A percentile compares a stretch with the other conserved stretches of the same genome.
These are phyloP conservation scores for Napeogenes inachia DNA, from an alignment of 2,888 invertebrate genomes.

Conservation along the genomic window DNA sequence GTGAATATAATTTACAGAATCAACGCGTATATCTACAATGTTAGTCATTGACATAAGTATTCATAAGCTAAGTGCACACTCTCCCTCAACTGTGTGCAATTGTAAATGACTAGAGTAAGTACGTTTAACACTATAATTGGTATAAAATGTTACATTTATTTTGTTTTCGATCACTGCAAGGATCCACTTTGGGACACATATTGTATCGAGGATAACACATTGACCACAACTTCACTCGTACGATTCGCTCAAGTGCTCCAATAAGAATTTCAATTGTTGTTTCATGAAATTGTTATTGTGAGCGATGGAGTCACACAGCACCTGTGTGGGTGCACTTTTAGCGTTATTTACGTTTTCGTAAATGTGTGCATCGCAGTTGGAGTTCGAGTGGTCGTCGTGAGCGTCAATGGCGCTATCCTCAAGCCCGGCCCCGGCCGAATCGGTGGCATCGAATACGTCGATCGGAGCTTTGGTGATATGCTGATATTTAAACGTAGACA, in stretches of 20 bases:
- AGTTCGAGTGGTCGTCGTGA: slow-evolving; percentile 51
- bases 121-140: slow-evolving; percentile 62
- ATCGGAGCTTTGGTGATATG: slow-evolving; percentile 75
- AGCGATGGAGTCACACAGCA: slow-evolving; percentile 71
- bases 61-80: slow-evolving; percentile 64
- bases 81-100: slow-evolving; percentile 65
- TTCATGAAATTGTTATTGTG: slow-evolving; percentile 72
- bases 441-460: slow-evolving; percentile 68
- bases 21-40: slow-evolving; percentile 50
- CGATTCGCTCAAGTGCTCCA: slow-evolving; percentile 81
- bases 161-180: slow-evolving; percentile 77
- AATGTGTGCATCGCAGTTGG: slow-evolving; percentile 45
- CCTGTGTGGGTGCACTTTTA: slow-evolving; percentile 68
- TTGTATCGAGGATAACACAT: slow-evolving; percentile 69
- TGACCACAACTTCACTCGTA: slow-evolving; percentile 76
- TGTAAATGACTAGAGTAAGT: slow-evolving; percentile 76
- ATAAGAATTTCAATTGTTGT: slow-evolving; percentile 77
- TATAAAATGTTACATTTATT: slow-evolving; percentile 68
- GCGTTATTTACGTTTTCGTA: slow-evolving; percentile 57
- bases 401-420: slow-evolving; percentile 66
- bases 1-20: slow-evolving; percentile 50
- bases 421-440: slow-evolving; percentile 53
- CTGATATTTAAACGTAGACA: slow-evolving; percentile 84
- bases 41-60: slow-evolving; percentile 64
- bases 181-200: slow-evolving; percentile 72